Conservation (phyloP, 2,113 vertebrate genomes). For the Neodontobutis hainanensis region DNA sequence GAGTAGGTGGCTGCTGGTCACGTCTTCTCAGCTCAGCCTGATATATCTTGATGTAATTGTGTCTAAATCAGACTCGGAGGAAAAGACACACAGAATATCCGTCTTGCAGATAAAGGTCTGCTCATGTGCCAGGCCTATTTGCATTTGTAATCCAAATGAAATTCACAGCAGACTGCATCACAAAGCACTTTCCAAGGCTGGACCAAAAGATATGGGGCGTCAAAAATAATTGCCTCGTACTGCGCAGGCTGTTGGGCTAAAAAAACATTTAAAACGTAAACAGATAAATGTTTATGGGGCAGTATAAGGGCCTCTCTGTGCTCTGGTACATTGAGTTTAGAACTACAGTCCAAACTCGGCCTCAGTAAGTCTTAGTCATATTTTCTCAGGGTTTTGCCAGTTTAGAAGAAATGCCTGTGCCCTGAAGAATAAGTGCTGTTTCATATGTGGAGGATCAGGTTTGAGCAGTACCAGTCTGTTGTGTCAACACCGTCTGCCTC, state of each 20-base stretch:
- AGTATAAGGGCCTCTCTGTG: slow-evolving; percentile 19
- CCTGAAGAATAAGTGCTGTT: not conserved
- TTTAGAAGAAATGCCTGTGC: not conserved
- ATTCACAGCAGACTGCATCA: not conserved
- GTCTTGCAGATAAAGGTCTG: not conserved
- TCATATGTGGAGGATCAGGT: slow-evolving; percentile 18
- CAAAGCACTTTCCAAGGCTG: slow-evolving; percentile 14
- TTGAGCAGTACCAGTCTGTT: slow-evolving; percentile 5
- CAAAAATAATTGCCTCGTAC: slow-evolving; percentile 32
- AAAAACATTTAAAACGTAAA: slow-evolving; percentile 52
- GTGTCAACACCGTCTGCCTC: slow-evolving; percentile 14
- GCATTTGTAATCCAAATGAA: slow-evolving; percentile 18
- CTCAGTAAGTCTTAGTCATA: not conserved
- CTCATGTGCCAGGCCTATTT: not conserved
- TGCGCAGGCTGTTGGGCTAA: slow-evolving; percentile 53
- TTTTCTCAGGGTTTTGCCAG: slow-evolving; percentile 1
- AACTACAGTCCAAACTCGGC: slow-evolving; percentile 14
- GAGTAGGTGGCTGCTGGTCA: not conserved
- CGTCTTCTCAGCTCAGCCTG: not conserved
- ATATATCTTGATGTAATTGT: slow-evolving; percentile 5
- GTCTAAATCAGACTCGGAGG: not conserved
- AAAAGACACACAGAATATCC: not conserved
- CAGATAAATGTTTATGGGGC: slow-evolving; percentile 55
- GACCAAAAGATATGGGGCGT: not conserved
- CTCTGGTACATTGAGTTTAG: slow-evolving; percentile 11